Evolutionary conservation across 2,113 vertebrate species (phyloP).

Genomic region (Opisthocomus hoazin): DNA sequence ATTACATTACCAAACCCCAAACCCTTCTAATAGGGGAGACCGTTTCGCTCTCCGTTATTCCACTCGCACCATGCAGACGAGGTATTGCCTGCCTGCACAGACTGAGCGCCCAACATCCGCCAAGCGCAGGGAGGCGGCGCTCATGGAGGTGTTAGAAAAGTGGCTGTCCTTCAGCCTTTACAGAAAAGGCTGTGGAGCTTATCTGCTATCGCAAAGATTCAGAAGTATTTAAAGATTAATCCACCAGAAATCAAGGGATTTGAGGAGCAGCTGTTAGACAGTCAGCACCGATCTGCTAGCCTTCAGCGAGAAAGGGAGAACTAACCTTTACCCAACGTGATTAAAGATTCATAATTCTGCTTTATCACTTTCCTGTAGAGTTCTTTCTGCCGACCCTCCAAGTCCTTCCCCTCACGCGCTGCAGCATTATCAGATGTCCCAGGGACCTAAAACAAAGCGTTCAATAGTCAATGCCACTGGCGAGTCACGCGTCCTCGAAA

Average conservation of each 20-base stretch:
- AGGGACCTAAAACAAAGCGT: neutral
- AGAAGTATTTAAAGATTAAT: neutral
- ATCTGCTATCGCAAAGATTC: neutral
- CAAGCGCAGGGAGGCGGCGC: neutral
- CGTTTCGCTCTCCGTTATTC: too few species aligned
- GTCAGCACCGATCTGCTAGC: neutral
- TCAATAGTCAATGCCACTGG: neutral
- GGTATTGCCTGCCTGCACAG: accelerated
- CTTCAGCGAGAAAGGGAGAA: neutral
- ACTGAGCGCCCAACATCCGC: accelerated
- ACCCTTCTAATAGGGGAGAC: neutral
- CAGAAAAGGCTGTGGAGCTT: neutral
- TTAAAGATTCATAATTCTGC: neutral
- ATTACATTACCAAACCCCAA: too few species aligned
- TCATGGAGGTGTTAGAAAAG: neutral
- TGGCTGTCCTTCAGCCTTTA: neutral
- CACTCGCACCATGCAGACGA: accelerated
- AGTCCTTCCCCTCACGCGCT: neutral
- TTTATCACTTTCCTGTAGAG: neutral
- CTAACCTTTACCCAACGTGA: neutral
- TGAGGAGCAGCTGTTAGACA: neutral
- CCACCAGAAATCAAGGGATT: neutral
- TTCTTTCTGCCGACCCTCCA: neutral
- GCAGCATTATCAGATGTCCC: neutral
- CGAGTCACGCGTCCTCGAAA: neutral